Conservation (phyloP, 2,888 invertebrate genomes). For the Agapostemon virescens region DNA sequence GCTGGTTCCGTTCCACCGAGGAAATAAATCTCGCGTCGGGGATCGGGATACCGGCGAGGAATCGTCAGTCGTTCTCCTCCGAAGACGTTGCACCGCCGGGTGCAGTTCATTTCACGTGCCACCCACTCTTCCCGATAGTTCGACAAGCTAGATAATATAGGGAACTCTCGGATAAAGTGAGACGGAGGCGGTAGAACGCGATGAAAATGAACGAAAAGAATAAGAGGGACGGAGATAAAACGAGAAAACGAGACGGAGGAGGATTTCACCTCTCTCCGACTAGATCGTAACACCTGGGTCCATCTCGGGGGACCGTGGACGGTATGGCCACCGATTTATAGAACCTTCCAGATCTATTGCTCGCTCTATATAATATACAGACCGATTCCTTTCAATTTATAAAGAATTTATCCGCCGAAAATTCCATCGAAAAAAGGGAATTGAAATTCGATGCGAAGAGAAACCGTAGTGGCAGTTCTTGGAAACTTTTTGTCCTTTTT, state of each 20-base stretch:
- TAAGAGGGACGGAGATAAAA: slow-evolving; percentile 24
- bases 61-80: slow-evolving; percentile 20
- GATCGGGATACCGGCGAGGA: slow-evolving; percentile 42
- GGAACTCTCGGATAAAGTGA: slow-evolving; percentile 20
- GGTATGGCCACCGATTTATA: slow-evolving; percentile 56
- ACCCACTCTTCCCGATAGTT: slow-evolving; percentile 34
- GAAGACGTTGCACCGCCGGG: slow-evolving; percentile 28
- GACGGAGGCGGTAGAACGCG: background rate
- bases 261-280: slow-evolving; percentile 40
- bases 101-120: slow-evolving; percentile 56
- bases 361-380: background rate
- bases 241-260: slow-evolving; percentile 26
- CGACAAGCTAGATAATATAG: slow-evolving; percentile 61
- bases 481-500: background rate
- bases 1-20: slow-evolving; percentile 56
- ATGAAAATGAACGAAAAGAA: slow-evolving; percentile 32
- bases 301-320: slow-evolving; percentile 49
- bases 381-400: slow-evolving; percentile 1
- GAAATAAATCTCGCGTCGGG: slow-evolving; percentile 59
- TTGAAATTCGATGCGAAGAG: background rate
- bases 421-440: background rate
- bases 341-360: slow-evolving; percentile 32
- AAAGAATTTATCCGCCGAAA: background rate
- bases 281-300: slow-evolving; percentile 62
- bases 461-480: background rate